phyloP scores from a whole-genome alignment of 1,140 invertebrate genomes.

The Zaprionus ornatus region DNA sequence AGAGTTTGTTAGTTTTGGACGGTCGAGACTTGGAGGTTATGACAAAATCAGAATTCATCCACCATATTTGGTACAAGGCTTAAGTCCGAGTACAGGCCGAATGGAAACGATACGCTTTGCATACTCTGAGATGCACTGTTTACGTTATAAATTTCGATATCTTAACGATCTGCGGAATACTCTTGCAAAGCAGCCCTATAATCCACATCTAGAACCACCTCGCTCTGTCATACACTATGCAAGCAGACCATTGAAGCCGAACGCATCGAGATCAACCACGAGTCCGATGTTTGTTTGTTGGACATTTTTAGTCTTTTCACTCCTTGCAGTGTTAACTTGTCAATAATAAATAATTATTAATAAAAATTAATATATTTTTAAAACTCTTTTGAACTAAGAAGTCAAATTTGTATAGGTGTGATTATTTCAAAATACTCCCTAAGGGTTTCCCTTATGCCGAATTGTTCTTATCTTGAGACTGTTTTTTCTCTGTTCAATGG shows the following conservation, averaged over 20 bases:
- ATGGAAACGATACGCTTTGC: neutral
- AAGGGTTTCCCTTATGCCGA: too few species aligned
- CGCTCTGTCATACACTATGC: neutral
- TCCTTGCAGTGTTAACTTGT: too few species aligned
- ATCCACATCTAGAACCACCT: neutral
- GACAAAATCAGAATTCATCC: neutral
- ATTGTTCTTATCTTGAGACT: neutral
- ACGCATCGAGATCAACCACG: too few species aligned
- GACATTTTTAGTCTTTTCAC: neutral
- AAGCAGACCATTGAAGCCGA: accelerated
- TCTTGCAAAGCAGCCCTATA: neutral
- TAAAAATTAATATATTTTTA: too few species aligned
- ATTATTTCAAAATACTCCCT: too few species aligned
- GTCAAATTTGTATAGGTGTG: too few species aligned
- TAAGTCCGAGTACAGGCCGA: neutral
- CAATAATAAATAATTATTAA: too few species aligned
- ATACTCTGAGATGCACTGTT: constrained; percentile 15
- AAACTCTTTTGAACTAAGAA: too few species aligned
- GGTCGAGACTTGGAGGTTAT: too few species aligned
- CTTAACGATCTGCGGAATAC: neutral
- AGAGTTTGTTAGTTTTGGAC: neutral
- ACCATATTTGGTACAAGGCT: neutral
- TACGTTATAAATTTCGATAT: neutral
- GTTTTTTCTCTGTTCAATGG: neutral
- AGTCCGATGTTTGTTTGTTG: neutral